phyloP scores from a whole-genome alignment of 1,140 invertebrate species.

The Aethina tumida region DNA sequence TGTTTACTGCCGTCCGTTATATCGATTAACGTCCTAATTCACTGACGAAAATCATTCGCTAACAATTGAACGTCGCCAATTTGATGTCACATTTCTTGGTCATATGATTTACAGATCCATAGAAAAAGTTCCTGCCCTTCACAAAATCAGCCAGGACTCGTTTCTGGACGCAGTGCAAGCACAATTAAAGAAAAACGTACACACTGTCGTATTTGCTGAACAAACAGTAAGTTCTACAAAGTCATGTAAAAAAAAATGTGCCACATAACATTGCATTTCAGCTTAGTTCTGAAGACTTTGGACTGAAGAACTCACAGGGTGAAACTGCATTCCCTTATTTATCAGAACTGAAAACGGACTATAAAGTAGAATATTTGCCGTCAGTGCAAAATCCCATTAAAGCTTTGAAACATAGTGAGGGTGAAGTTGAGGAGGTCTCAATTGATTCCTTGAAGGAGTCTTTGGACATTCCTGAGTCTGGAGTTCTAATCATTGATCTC shows the following conservation, averaged over 20 bases:
- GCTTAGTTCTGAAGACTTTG: conserved; percentile 36
- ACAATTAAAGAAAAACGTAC: conserved; percentile 22
- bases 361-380: conserved; percentile 28
- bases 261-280: conserved; percentile 16
- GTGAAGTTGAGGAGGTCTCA: conserved; percentile 20
- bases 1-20: background rate
- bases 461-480: conserved; percentile 24
- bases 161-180: conserved; percentile 30
- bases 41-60: background rate
- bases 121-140: conserved; percentile 26
- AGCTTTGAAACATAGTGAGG: conserved; percentile 23
- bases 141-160: conserved; percentile 27
- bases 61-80: background rate
- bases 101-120: conserved; percentile 25
- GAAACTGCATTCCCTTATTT: conserved; percentile 21
- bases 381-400: conserved; percentile 30
- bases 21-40: conserved; percentile 5
- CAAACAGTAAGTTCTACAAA: conserved; percentile 27
- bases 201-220: conserved; percentile 32
- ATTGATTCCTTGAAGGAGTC: conserved; percentile 20
- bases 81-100: conserved; percentile 4
- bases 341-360: conserved; percentile 17
- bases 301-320: conserved; percentile 21
- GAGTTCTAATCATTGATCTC: conserved; percentile 35
- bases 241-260: conserved; percentile 1